Conservation (phyloP, 2,113 vertebrate species). For the Ranitomeya imitator region DNA sequence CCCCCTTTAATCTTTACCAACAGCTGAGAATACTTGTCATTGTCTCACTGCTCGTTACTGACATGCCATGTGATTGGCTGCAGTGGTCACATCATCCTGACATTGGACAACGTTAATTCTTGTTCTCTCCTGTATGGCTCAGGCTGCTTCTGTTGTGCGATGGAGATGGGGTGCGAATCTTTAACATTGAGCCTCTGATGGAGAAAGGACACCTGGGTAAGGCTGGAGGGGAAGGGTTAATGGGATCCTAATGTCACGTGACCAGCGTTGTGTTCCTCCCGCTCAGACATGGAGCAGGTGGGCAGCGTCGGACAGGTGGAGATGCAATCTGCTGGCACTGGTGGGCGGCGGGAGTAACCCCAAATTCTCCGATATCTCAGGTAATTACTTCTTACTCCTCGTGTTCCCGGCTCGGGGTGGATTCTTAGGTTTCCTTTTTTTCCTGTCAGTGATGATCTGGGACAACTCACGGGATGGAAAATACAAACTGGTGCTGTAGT, state of each 20-base stretch:
- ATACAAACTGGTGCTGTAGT: conserved; percentile 89
- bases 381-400: conserved; percentile 60
- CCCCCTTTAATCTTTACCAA: too few relatives aligned
- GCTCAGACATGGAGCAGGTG: conserved; percentile 85
- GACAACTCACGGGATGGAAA: conserved; percentile 85
- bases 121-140: neutral
- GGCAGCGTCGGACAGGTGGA: conserved; percentile 85
- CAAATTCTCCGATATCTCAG: conserved; percentile 90
- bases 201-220: conserved; percentile 89
- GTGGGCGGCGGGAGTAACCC: conserved; percentile 87
- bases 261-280: neutral
- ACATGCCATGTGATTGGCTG: too few relatives aligned
- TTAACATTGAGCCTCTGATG: conserved; percentile 88
- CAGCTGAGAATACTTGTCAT: too few relatives aligned
- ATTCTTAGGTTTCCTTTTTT: neutral
- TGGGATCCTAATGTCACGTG: too few relatives aligned
- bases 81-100: too few relatives aligned
- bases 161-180: conserved; percentile 89
- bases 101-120: neutral
- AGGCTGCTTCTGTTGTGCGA: conserved; percentile 90
- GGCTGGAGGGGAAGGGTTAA: neutral
- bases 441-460: conserved; percentile 83
- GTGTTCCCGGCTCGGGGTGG: too few relatives aligned
- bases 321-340: conserved; percentile 87
- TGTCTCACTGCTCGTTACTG: too few relatives aligned